Evolutionary conservation across 2,888 invertebrate species (phyloP), one percentile per base, ranked within the genome.

Genomic region (Horisme vitalbata): DNA sequence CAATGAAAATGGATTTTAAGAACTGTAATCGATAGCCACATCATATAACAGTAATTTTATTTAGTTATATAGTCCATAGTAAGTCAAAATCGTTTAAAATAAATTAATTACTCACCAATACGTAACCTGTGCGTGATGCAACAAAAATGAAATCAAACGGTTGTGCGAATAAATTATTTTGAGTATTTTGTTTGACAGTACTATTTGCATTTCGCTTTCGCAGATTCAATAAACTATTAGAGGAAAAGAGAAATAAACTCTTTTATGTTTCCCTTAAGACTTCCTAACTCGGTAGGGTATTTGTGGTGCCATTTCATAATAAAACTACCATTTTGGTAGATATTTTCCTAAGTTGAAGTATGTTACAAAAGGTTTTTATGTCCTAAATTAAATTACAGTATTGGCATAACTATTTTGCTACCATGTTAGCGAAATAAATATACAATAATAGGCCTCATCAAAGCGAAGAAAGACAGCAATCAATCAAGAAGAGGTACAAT

Each of bases 91-190:
- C 9, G 10, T 35, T 10, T 31, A 31, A 36, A 20, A 24, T 34
- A 41, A 20, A 24, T 34, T 36, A 18, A 7, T 26, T 27, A n/a
- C 38, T 20, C 28, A 48, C 47, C 37, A 20, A 21, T n/a, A n/a
- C 21, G 26, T 15, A 15, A 11, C n/a, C n/a, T n/a, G 23, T 38
- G 6, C 35, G 39, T 49, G 48, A 49, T 49, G 44, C 31, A 44
- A 44, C 38, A 45, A 50, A 41, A 32, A 32, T 36, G 38, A 23
- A 12, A 18, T 15, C 18, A 9, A 11, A 11, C 21, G 8, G n/a
- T 14, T 12, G 6, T n/a, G n/a, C 11, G 4, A 21, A 27, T 6
- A 12, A n/a, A n/a, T n/a, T 11, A 27, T n/a, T 6, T 2, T 7
- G 1, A 11, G 2, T 10, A 5, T 0, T 27, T 27, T 27, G 2